Base-by-base conservation (phyloP, 2,797 vertebrate species). In the Ctenosaura bakeri region DNA sequence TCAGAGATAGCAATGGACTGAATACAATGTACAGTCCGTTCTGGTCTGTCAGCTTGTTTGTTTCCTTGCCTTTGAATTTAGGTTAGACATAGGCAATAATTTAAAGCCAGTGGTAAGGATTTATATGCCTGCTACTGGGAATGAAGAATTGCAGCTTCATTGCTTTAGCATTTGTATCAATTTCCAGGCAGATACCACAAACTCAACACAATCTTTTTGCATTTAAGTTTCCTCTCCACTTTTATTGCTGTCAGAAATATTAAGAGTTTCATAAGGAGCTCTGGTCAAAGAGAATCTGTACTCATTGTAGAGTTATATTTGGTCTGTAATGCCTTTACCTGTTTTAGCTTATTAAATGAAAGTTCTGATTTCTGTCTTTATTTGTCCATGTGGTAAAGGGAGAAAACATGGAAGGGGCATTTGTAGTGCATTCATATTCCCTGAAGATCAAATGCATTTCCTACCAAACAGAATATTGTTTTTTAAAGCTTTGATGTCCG, bases 381-480 rank as follows among this genome's bases (percentile, higher is more conserved):
- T 92, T 87, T 91, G 38, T 50, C 26, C 50, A 3, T 16, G 14
- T 6, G 29, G 2, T 42, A 7, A 18, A 4, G 71, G 24, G 77
- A 78, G 26, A 32, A 80, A 26, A 4, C 13, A 52, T 35, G 56
- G 26, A 38, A 0, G 26, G 26, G 76, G 13, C 88, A 92, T 5
- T 82, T 90, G 4, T 82, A 89, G 92, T 82, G 82, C 92, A 91
- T n/a, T 52, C 74, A 94, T 83, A 56, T 90, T 93, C 94, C 90
- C 92, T 92, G 86, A 77, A 92, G 91, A 94, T 94, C 89, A 94
- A 94, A 93, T 92, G 50, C 89, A 88, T 90, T 93, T 93, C 89
- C 62, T 64, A 18, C 56, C 24, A 94, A 94, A 90, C 86, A 71
- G 90, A 92, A 90, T 82, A 90, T 81, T 94, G 90, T 89, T 94